phyloP scores from a whole-genome alignment of 2,797 vertebrate genomes.

The Channa striata region DNA sequence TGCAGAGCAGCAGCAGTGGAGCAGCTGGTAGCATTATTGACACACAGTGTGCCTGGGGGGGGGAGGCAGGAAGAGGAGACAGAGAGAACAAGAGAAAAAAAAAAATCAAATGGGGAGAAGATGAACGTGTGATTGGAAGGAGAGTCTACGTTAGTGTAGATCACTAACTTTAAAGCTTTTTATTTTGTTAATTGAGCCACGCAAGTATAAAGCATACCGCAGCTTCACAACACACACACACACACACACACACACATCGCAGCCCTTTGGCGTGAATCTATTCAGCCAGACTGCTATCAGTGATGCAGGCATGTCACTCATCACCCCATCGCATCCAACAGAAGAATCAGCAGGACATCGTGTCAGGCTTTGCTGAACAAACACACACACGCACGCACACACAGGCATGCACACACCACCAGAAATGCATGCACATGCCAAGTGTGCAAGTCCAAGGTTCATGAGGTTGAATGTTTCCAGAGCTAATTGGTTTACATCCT shows the following conservation, averaged over 20 bases:
- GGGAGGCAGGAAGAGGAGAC: constrained; percentile 27
- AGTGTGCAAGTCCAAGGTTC: constrained; percentile 55
- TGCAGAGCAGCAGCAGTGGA: constrained; percentile 66
- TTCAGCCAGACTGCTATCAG: constrained; percentile 66
- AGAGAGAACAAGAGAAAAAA: constrained; percentile 48
- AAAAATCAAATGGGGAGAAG: constrained; percentile 63
- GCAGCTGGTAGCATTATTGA: constrained; percentile 84
- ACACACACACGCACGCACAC: constrained; percentile 32
- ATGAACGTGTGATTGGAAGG: constrained; percentile 71
- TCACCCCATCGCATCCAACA: constrained; percentile 63
- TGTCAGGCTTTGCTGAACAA: constrained; percentile 51
- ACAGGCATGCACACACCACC: constrained; percentile 14
- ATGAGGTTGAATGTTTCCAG: constrained; percentile 62
- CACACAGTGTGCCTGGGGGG: constrained; percentile 71
- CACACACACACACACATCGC: constrained; percentile 31
- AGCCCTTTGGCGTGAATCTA: constrained; percentile 60
- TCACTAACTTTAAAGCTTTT: constrained; percentile 58
- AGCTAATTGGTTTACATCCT: constrained; percentile 66
- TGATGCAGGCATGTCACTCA: constrained; percentile 72
- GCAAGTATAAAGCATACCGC: constrained; percentile 12
- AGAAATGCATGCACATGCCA: constrained; percentile 45
- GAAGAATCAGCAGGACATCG: constrained; percentile 63
- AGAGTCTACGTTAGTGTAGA: constrained; percentile 61
- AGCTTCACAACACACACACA: constrained; percentile 19
- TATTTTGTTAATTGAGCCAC: constrained; percentile 40